Evolutionary conservation across 2,113 vertebrate species (phyloP).

Genomic region (Pelecanus crispus): DNA sequence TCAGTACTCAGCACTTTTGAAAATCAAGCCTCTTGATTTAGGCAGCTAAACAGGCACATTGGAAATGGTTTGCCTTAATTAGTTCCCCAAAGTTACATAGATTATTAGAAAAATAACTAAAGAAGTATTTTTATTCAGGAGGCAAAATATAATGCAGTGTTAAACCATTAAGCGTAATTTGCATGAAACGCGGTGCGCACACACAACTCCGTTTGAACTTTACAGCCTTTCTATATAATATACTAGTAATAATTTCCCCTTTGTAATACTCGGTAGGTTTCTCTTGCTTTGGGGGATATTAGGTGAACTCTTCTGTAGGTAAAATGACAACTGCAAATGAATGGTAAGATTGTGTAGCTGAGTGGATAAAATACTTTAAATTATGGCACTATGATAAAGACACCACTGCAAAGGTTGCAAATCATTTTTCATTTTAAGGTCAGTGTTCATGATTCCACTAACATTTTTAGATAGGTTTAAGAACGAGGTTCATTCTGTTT

Average conservation of each 20-base stretch:
- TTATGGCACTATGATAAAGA: constrained; percentile 37
- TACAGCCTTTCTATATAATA: not conserved
- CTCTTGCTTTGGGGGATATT: constrained; percentile 49
- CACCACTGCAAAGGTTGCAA: constrained; percentile 51
- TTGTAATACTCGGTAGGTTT: not conserved
- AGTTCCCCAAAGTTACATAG: constrained; percentile 40
- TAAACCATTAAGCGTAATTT: constrained; percentile 3
- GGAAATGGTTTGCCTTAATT: constrained; percentile 26
- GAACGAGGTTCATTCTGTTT: constrained; percentile 20
- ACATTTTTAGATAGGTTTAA: constrained; percentile 48
- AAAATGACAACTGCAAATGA: constrained; percentile 50
- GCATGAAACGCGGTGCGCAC: constrained; percentile 6
- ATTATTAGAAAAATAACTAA: constrained; percentile 57
- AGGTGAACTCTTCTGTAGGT: constrained; percentile 24
- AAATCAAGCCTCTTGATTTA: not conserved
- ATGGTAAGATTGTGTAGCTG: constrained; percentile 35
- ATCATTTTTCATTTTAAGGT: constrained; percentile 60
- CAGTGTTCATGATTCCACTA: constrained; percentile 42
- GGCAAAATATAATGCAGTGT: constrained; percentile 19
- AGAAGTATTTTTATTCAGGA: constrained; percentile 38
- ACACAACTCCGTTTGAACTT: constrained; percentile 13
- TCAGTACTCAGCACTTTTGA: constrained; percentile 1
- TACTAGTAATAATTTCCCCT: not conserved
- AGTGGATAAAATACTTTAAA: constrained; percentile 51
- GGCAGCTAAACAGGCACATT: not conserved